These are phyloP conservation scores for Epizoanthus stellaris DNA, from an alignment of 92 coral and sea anemone species.

Conservation along the genomic window DNA sequence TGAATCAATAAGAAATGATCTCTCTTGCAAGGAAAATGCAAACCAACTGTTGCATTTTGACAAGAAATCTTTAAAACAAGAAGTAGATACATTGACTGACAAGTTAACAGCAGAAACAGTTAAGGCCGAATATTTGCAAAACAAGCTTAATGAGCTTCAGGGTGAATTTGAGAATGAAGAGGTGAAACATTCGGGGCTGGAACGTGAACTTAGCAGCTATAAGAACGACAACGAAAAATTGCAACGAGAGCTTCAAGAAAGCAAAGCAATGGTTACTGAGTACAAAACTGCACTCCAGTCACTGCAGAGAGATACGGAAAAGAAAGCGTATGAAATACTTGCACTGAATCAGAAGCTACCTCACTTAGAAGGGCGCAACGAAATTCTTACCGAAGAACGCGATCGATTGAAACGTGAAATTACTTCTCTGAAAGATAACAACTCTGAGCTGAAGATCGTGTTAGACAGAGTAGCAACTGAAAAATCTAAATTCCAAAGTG, in stretches of 20 bases:
- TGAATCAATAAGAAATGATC: conserved; percentile 56
- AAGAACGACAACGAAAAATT: conserved; percentile 68
- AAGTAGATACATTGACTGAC: conserved; percentile 57
- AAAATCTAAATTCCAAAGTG: conserved; percentile 67
- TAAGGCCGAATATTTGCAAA: conserved; percentile 57
- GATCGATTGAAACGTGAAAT: conserved; percentile 64
- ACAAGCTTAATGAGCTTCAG: conserved; percentile 58
- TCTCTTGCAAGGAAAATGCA: conserved; percentile 60
- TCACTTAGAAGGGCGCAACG: conserved; percentile 53
- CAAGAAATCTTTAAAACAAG: conserved; percentile 53
- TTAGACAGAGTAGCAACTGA: conserved; percentile 70
- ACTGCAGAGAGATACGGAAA: conserved; percentile 64
- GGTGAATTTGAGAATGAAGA: conserved; percentile 69
- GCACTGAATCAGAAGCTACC: conserved; percentile 63
- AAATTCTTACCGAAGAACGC: conserved; percentile 62
- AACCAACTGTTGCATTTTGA: conserved; percentile 60
- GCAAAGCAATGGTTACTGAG: conserved; percentile 48
- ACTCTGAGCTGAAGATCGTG: conserved; percentile 64
- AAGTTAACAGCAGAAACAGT: conserved; percentile 59
- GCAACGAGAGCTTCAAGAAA: conserved; percentile 56
- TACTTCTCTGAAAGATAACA: conserved; percentile 58
- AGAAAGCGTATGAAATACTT: conserved; percentile 62
- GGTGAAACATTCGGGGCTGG: conserved; percentile 40
- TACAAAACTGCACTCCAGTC: conserved; percentile 55
- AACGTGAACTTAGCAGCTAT: conserved; percentile 46